These are phyloP conservation scores for Apostichopus californicus DNA, from an alignment of 35 echinoderm and acorn worm species.

Conservation along the genomic window DNA sequence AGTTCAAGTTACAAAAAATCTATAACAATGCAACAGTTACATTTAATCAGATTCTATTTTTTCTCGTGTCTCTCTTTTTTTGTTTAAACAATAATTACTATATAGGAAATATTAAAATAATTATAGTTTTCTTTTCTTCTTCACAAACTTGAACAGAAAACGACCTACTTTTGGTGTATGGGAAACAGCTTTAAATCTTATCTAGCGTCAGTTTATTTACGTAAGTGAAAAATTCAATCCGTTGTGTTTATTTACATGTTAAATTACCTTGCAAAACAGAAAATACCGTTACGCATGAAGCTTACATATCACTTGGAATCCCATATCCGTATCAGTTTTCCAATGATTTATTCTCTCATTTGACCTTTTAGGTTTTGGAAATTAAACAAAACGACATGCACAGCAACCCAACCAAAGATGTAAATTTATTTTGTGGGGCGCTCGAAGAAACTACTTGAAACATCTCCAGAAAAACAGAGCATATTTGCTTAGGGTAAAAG, in stretches of 20 bases:
- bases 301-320: not conserved
- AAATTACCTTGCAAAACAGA: not conserved
- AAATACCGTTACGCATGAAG: not conserved
- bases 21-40: no score
- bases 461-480: not conserved
- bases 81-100: no score
- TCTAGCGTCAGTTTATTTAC: no score
- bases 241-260: not conserved
- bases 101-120: no score
- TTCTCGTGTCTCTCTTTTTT: no score
- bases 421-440: not conserved
- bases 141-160: no score
- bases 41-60: no score
- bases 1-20: no score
- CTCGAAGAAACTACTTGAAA: not conserved
- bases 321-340: not conserved
- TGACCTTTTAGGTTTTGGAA: not conserved
- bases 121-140: no score
- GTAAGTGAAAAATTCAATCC: not conserved
- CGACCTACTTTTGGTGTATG: no score
- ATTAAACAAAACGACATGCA: not conserved
- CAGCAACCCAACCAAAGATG: not conserved
- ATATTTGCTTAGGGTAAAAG: not conserved
- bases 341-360: not conserved
- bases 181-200: no score